These are phyloP conservation scores for Laspeyria flexula DNA, from an alignment of 2,888 invertebrate species.

Conservation along the genomic window DNA sequence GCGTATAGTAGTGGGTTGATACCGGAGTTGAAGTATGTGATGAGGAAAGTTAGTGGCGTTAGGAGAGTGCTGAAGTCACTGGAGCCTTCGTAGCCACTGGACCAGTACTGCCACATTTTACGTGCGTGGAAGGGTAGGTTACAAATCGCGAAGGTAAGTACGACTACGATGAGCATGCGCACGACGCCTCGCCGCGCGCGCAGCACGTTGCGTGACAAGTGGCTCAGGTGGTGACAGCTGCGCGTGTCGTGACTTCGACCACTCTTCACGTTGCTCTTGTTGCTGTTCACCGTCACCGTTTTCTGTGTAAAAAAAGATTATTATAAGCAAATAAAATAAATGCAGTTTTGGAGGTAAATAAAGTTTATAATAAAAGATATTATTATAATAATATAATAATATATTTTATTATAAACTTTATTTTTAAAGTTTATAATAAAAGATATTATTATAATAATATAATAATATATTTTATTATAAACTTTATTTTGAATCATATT, in stretches of 20 bases:
- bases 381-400: too few relatives aligned
- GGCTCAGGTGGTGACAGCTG: slow-evolving; percentile 88
- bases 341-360: too few relatives aligned
- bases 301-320: slow-evolving; percentile 38
- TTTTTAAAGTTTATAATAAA: too few relatives aligned
- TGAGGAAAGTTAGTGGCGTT: slow-evolving; percentile 94
- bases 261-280: slow-evolving; percentile 62
- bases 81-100: slow-evolving; percentile 88
- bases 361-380: too few relatives aligned
- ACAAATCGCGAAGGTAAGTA: slow-evolving; percentile 95
- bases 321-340: too few relatives aligned
- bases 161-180: slow-evolving; percentile 95
- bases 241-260: slow-evolving; percentile 73
- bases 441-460: too few relatives aligned
- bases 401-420: too few relatives aligned
- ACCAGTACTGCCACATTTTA: slow-evolving; percentile 95
- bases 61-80: slow-evolving; percentile 91
- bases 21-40: slow-evolving; percentile 95
- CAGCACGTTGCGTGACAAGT: slow-evolving; percentile 91
- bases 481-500: too few relatives aligned
- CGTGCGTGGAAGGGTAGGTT: slow-evolving; percentile 96
- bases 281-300: slow-evolving; percentile 37
- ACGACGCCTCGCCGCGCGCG: slow-evolving; percentile 94
- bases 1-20: slow-evolving; percentile 96
- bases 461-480: too few relatives aligned